Evolutionary conservation across 2,113 vertebrate genomes (phyloP), one percentile per base, ranked within the genome.

Genomic region (Lutjanus erythropterus): DNA sequence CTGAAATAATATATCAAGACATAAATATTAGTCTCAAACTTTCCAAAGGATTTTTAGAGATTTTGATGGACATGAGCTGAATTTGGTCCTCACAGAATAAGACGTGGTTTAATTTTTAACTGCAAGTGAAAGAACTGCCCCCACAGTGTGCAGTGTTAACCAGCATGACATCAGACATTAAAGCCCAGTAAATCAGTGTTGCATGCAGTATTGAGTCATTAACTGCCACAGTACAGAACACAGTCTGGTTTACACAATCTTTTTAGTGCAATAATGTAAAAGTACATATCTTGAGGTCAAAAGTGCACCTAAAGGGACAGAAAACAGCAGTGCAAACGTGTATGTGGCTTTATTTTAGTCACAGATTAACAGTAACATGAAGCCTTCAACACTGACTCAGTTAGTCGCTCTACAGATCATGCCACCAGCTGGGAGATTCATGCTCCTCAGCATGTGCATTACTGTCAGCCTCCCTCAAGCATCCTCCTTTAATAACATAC

Each of bases 391-490:
- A 29, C 23, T 9, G 12, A 29, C 21, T 52, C 46, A 35, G 65
- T 68, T 39, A 68, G 47, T 68, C 5, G 33, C 25, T 69, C 35
- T n/a, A 53, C 49, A 69, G 23, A 53, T 19, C 9, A 61, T 61
- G 23, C 29, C 21, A 23, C 44, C 41, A 19, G 5, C n/a, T 14
- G 31, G 42, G 7, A 16, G 21, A 10, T 39, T 35, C 33, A n/a
- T n/a, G n/a, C n/a, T n/a, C n/a, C n/a, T n/a, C n/a, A n/a, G n/a
- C n/a, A n/a, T 11, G 46, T 18, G 14, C 14, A 44, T 44, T 0
- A 35, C 6, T 9, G 7, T 35, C 19, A 50, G 0, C 41, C 4
- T 19, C 18, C 21, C 29, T 37, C n/a, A 47, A 35, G 29, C 9
- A 19, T 23, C 19, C 9, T 33, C 14, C 15, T 59, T 6, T 56